Evolutionary conservation across 2,113 vertebrate genomes (phyloP).

Genomic region (Zootoca vivipara): DNA sequence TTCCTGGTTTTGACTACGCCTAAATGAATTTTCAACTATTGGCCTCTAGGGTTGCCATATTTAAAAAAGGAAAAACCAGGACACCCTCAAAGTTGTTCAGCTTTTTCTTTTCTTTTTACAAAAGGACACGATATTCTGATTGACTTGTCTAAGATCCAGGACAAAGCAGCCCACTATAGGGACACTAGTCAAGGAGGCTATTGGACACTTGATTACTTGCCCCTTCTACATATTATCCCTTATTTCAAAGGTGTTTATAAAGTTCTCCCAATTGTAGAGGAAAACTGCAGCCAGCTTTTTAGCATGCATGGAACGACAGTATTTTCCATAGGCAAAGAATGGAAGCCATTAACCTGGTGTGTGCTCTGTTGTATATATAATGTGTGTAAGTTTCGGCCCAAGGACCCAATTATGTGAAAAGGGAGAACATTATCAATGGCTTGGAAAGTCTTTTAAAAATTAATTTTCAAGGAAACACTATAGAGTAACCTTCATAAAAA

Average conservation of each 20-base stretch:
- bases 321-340: constrained; percentile 44
- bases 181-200: accelerated
- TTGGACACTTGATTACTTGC: not conserved
- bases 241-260: not conserved
- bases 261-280: not conserved
- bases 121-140: too few relatives aligned
- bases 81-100: too few relatives aligned
- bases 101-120: too few relatives aligned
- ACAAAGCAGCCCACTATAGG: not conserved
- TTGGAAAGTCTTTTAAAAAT: constrained; percentile 19
- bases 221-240: constrained; percentile 1
- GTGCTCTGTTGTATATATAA: not conserved
- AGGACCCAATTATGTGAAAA: not conserved
- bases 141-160: not conserved
- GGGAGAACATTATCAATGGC: constrained; percentile 22
- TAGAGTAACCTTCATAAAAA: constrained; percentile 49
- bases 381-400: not conserved
- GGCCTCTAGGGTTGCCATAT: too few relatives aligned
- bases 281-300: constrained; percentile 33
- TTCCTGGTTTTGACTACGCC: not conserved
- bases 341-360: not conserved
- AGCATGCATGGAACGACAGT: constrained; percentile 8
- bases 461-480: constrained; percentile 50
- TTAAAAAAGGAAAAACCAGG: too few relatives aligned
- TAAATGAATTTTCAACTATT: not conserved